Percentiles rank a stretch among this genome's conserved stretches.
Conservation (phyloP, 1,140 invertebrate species). For the Penaeus japonicus region DNA sequence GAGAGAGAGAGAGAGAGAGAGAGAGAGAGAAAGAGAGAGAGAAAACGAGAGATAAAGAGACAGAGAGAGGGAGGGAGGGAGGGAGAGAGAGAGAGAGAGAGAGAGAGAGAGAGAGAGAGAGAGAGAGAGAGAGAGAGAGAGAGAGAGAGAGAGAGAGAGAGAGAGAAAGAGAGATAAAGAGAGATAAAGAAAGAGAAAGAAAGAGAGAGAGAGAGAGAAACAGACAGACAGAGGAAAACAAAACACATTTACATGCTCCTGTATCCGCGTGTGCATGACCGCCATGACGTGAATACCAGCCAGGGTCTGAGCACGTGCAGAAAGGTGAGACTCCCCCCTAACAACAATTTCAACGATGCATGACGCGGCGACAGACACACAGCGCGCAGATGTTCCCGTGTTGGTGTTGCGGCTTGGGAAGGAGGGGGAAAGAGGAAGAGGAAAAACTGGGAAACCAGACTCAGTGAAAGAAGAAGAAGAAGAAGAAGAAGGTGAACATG, state of each 20-base stretch:
- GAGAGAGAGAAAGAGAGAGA: constrained; percentile 18
- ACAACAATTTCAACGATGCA: no score
- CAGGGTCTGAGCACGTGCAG: no score
- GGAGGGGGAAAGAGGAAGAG: background rate
- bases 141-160: constrained; percentile 25
- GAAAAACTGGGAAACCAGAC: background rate
- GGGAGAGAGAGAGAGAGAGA: background rate
- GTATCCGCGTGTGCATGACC: no score
- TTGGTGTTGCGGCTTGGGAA: background rate
- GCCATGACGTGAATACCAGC: no score
- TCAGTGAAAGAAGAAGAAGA: background rate
- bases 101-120: background rate
- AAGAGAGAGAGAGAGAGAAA: background rate
- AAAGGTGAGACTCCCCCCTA: no score
- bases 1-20: background rate
- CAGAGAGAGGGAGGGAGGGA: background rate
- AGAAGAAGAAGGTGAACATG: background rate
- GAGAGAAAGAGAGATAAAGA: background rate
- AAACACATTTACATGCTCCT: no score
- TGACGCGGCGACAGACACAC: no score
- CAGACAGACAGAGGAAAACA: background rate
- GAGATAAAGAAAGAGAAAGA: background rate
- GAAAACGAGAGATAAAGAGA: background rate
- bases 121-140: background rate
- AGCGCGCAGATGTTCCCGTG: no score